Evolutionary conservation across 2,113 vertebrate species (phyloP), one percentile per base, ranked within the genome.

Genomic region (Seriola rivoliana): DNA sequence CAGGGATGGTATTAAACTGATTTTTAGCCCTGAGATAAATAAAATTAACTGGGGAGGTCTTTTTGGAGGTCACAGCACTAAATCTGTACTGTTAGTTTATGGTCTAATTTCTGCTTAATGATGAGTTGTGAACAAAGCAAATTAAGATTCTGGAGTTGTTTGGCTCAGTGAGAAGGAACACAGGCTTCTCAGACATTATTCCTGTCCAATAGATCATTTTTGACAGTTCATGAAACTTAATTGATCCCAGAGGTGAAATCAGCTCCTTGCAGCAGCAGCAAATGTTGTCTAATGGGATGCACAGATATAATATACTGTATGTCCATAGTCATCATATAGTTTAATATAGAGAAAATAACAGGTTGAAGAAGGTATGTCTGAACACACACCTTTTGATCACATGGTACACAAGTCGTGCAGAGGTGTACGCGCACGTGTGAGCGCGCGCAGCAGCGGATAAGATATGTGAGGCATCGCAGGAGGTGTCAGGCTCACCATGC

Each of bases 51-150:
- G n/a, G 71, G 44, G 67, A 76, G 29, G 29, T 29, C 29, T 29
- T 75, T 59, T 64, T 71, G 40, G 64, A 84, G 83, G 77, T 84
- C 80, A 81, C 40, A 57, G 34, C 46, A 68, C 2, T 85, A 16
- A 80, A 76, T 76, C 71, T 50, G 63, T 9, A 0, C 3, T 13
- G 38, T 69, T 57, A 60, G 21, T 80, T 85, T 73, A 81, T 63
- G 0, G 40, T 38, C 52, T 66, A 4, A 55, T 70, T 40, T 69
- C 23, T 59, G 34, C 48, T 25, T 48, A 80, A 70, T 48, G 16
- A 73, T 23, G 36, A 76, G 70, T 36, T 34, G 54, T 77, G 81
- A 84, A 84, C 81, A 29, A 59, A 46, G 63, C 8, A 57, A 52
- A 25, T 63, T 25, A 64, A 13, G 8, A 65, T 17, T 54, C 9